Conservation (phyloP, 1,140 invertebrate genomes). For the Trichonephila inaurata region DNA sequence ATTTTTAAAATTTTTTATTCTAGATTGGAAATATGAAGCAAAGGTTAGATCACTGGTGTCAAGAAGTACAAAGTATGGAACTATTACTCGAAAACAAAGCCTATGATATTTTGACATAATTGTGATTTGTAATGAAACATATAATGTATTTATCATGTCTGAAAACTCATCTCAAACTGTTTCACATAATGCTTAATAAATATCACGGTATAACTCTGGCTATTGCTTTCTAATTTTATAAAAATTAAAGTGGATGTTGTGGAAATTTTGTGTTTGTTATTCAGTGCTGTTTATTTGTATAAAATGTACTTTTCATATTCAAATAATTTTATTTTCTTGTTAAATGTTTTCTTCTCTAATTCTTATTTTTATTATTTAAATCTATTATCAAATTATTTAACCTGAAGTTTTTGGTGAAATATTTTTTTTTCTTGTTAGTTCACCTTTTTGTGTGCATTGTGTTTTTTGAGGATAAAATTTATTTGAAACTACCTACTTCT, state of each 20-base stretch:
- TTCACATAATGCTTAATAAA: conserved; percentile 33
- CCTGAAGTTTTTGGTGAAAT: too few species aligned
- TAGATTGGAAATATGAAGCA: conserved; percentile 90
- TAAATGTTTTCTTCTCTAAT: too few species aligned
- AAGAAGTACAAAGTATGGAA: conserved; percentile 91
- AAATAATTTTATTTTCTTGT: too few species aligned
- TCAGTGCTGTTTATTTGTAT: neutral
- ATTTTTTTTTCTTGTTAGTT: too few species aligned
- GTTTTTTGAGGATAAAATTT: too few species aligned
- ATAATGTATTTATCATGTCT: conserved; percentile 34
- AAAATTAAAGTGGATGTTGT: neutral
- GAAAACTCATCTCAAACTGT: conserved; percentile 3
- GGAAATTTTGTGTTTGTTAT: neutral
- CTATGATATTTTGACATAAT: conserved; percentile 88
- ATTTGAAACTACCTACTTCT: too few species aligned
- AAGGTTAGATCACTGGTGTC: conserved; percentile 89
- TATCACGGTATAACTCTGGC: neutral
- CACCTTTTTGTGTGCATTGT: too few species aligned
- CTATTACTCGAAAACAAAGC: conserved; percentile 89
- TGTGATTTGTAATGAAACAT: neutral
- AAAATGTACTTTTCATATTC: too few species aligned
- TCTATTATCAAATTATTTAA: too few species aligned
- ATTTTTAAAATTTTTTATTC: neutral
- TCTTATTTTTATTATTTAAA: too few species aligned
- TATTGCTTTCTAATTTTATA: neutral